Conservation (phyloP, 2,797 vertebrate genomes). For the Anas bahamensis region DNA sequence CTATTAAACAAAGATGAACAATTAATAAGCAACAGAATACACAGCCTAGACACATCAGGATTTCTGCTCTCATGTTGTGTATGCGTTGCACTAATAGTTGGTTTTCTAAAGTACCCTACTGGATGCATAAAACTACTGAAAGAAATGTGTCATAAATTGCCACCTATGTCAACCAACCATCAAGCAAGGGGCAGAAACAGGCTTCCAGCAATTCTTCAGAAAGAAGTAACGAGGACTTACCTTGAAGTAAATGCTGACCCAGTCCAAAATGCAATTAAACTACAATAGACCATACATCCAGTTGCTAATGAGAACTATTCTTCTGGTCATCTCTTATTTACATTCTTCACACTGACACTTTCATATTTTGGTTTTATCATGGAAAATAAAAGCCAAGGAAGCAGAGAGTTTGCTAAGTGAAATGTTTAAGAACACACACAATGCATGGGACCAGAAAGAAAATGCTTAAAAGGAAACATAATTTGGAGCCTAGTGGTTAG, state of each 20-base stretch:
- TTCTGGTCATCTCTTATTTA: background rate
- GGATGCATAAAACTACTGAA: background rate
- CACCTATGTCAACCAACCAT: fast-evolving
- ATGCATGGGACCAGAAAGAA: background rate
- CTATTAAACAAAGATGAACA: background rate
- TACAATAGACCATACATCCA: background rate
- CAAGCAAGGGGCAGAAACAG: background rate
- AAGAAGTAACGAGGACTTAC: background rate
- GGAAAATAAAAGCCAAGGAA: background rate
- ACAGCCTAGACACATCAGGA: background rate
- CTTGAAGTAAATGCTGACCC: background rate
- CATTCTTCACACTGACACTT: background rate
- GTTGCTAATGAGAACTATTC: background rate
- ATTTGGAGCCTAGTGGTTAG: background rate
- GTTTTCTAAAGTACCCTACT: background rate
- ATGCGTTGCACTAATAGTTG: background rate
- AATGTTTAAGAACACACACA: background rate
- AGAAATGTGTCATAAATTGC: background rate
- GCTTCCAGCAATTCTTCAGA: background rate
- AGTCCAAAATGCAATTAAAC: background rate
- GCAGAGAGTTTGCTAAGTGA: background rate
- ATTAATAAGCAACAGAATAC: background rate
- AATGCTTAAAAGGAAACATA: background rate
- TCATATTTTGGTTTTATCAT: background rate
- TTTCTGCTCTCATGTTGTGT: background rate